Evolutionary conservation across 2,888 invertebrate species (phyloP).

Genomic region (Stomorhina lunata): DNA sequence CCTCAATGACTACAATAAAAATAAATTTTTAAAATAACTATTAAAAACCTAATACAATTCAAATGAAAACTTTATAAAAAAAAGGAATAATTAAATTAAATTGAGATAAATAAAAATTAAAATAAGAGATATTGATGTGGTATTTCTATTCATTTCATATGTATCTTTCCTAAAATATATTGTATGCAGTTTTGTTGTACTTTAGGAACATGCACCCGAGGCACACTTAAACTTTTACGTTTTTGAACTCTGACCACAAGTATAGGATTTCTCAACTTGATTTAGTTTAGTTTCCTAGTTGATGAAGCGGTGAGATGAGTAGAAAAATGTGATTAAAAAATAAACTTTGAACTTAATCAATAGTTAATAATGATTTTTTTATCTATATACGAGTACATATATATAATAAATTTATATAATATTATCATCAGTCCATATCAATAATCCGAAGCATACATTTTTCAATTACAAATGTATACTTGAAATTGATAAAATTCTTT

Average conservation of each 20-base stretch:
- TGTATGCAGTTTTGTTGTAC: conserved; percentile 13
- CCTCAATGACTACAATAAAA: conserved; percentile 21
- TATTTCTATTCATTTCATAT: neutral
- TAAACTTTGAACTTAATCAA: conserved; percentile 10
- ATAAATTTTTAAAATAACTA: conserved; percentile 25
- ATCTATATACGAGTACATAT: neutral
- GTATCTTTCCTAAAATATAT: conserved; percentile 1
- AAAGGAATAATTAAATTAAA: conserved; percentile 20
- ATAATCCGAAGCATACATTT: conserved; percentile 39
- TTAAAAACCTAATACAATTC: conserved; percentile 15
- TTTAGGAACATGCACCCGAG: conserved; percentile 58
- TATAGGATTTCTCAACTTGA: neutral
- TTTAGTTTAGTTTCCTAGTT: conserved; percentile 1
- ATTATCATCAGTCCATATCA: conserved; percentile 60
- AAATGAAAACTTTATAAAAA: neutral
- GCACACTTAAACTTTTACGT: conserved; percentile 5
- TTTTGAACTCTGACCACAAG: neutral
- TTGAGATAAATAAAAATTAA: conserved; percentile 48
- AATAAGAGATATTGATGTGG: conserved; percentile 11
- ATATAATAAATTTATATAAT: conserved; percentile 24
- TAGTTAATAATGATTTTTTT: conserved; percentile 32
- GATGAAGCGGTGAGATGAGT: conserved; percentile 11
- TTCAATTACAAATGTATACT: conserved; percentile 2
- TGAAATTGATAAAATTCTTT: conserved; percentile 40
- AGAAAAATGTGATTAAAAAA: conserved; percentile 6